Base-by-base conservation (phyloP, 37 sponge, comb jelly and placozoan genomes). In the Bolinopsis microptera region DNA sequence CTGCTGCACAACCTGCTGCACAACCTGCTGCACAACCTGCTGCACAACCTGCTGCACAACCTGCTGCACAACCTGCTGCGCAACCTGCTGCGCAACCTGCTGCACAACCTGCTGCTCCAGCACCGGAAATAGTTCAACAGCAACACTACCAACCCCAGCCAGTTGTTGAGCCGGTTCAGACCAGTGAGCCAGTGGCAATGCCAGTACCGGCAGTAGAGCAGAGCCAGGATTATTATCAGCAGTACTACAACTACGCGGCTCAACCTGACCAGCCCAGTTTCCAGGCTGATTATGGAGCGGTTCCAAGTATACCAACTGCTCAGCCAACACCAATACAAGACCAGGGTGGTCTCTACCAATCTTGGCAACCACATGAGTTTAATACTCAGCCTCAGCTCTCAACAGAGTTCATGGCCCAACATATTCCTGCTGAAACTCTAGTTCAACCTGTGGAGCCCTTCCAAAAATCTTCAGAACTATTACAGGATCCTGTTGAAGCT, bases 311-410 rank as follows among this genome's bases (percentile, higher is more conserved):
- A 21, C 80, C 80, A 1, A 77, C 80, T 34, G 80, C 80, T 0
- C 80, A 77, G 22, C 80, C 80, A 0, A 34, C 80, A 21, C 36
- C 27, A 18, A 77, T 77, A 1, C 80, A 77, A 36, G 32, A 77
- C 80, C 27, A 77, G 13, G 61, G 9, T 18, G 61, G 9, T 18
- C 61, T 48, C 36, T 32, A 77, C 80, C 80, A 77, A 36, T 77
- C 80, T 9, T 77, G 80, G 80, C 80, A 77, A 77, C 80, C 80
- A 8, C 61, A 48, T 13, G 61, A 48, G 61, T 48, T 48, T 48
- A 48, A 48, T 13, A 13, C 61, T 18, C 61, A 48, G 61, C 61
- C 61, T 48, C 61, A 48, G 9, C 13, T 48, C 61, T 48, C 61
- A 18, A 48, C 61, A 5, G 61, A 48, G 61, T 48, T 18, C 61